Evolutionary conservation across 2,888 invertebrate species (phyloP).

Genomic region (Lamellibrachia columna): DNA sequence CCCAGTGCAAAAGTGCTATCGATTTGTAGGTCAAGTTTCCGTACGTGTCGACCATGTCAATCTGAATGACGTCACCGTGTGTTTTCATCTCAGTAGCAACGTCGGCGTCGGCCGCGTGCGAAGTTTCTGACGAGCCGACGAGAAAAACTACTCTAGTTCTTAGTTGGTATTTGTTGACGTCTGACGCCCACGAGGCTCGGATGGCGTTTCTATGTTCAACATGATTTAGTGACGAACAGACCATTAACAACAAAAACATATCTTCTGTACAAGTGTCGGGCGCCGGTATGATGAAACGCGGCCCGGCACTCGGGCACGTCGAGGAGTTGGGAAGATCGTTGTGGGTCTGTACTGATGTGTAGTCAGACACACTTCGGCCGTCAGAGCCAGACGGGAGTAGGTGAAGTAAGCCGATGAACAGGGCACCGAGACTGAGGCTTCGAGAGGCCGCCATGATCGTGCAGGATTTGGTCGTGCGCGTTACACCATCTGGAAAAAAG

Average conservation of each 20-base stretch:
- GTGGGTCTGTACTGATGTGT: neutral
- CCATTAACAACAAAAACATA: neutral
- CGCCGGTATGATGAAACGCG: neutral
- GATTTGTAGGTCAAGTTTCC: slow-evolving; percentile 28
- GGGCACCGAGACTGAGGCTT: too few relatives aligned
- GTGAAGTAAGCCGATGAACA: neutral
- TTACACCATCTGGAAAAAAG: neutral
- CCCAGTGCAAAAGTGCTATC: slow-evolving; percentile 25
- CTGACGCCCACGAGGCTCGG: neutral
- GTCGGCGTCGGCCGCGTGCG: neutral
- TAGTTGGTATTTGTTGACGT: neutral
- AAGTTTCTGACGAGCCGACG: neutral
- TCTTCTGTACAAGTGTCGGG: neutral
- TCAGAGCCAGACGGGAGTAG: neutral
- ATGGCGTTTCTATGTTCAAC: slow-evolving; percentile 10
- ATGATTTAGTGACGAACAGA: neutral
- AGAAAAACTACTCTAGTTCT: neutral
- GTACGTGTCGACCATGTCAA: slow-evolving; percentile 27
- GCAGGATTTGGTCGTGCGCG: neutral
- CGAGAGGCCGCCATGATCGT: neutral
- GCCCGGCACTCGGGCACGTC: neutral
- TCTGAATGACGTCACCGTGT: slow-evolving; percentile 24
- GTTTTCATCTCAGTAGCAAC: neutral
- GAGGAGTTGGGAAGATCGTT: neutral
- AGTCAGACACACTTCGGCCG: neutral